phyloP scores from a whole-genome alignment of 2,888 invertebrate genomes.

The Brenthis ino region DNA sequence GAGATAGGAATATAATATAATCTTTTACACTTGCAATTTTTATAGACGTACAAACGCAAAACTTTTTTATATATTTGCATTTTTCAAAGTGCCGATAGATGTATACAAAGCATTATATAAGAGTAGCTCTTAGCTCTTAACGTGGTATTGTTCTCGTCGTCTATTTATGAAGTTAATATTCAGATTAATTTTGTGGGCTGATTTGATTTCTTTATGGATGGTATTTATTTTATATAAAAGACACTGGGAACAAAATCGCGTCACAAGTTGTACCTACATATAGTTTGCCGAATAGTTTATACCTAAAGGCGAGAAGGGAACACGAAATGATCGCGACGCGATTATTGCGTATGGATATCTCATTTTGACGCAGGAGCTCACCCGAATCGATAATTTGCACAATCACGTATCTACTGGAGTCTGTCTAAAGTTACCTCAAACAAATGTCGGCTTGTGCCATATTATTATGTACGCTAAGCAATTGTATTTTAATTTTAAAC shows the following conservation, averaged over 20 bases:
- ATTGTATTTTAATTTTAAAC: conserved; percentile 20
- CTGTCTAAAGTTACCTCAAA: conserved; percentile 33
- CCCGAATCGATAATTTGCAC: conserved; percentile 10
- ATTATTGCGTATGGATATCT: neutral
- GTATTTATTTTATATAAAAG: neutral
- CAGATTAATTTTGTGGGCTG: neutral
- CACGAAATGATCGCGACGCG: too few relatives aligned
- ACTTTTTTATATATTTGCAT: neutral
- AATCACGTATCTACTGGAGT: conserved; percentile 10
- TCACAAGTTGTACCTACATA: neutral
- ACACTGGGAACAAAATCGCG: neutral
- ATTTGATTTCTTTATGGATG: neutral
- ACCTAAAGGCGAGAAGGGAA: neutral
- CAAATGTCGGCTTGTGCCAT: conserved; percentile 33
- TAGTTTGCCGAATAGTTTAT: neutral
- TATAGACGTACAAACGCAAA: neutral
- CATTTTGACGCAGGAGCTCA: neutral
- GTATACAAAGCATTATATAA: neutral
- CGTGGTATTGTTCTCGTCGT: neutral
- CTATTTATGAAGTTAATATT: neutral
- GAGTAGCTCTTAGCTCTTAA: neutral
- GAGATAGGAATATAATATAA: neutral
- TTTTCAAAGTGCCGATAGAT: conserved; percentile 1
- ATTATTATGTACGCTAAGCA: conserved; percentile 21
- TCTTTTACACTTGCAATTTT: neutral